Evolutionary conservation across 2,797 vertebrate species (phyloP).

Genomic region (Danio jaintianensis): DNA sequence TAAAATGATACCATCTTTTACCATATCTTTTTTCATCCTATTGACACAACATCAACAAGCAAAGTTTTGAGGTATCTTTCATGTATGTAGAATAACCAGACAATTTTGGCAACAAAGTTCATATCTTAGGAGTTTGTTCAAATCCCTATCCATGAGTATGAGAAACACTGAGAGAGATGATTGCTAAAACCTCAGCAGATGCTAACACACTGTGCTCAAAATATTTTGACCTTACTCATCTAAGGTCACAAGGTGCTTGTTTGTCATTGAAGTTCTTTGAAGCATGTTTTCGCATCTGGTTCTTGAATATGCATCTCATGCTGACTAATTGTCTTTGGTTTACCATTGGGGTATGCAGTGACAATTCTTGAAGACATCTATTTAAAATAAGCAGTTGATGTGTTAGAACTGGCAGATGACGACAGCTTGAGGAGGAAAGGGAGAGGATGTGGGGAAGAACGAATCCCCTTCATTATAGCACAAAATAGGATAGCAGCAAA

Average conservation of each 20-base stretch:
- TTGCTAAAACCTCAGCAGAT: not conserved
- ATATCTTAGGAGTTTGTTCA: not conserved
- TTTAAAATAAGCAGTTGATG: slow-evolving; percentile 50
- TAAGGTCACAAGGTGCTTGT: slow-evolving; percentile 11
- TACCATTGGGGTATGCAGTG: slow-evolving; percentile 40
- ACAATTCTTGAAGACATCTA: slow-evolving; percentile 47
- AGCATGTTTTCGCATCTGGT: slow-evolving; percentile 22
- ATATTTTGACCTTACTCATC: not conserved
- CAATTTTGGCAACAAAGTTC: not conserved
- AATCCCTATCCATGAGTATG: not conserved
- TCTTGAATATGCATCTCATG: slow-evolving; percentile 17
- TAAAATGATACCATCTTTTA: too few relatives aligned
- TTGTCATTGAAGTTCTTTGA: slow-evolving; percentile 1
- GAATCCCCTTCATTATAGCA: not conserved
- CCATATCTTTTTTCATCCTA: not conserved
- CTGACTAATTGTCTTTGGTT: slow-evolving; percentile 19
- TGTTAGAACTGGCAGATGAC: slow-evolving; percentile 54
- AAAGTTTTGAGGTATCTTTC: not conserved
- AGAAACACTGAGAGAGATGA: not conserved
- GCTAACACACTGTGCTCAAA: not conserved
- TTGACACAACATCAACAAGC: not conserved
- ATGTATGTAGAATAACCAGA: not conserved
- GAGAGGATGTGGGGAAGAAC: slow-evolving; percentile 7
- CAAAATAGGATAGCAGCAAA: not conserved
- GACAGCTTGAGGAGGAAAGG: slow-evolving; percentile 11